Percentiles rank a stretch among this genome's conserved stretches.
Evolutionary conservation across 1,140 invertebrate genomes (phyloP).

Genomic region (Drosophila nigromelanica): DNA sequence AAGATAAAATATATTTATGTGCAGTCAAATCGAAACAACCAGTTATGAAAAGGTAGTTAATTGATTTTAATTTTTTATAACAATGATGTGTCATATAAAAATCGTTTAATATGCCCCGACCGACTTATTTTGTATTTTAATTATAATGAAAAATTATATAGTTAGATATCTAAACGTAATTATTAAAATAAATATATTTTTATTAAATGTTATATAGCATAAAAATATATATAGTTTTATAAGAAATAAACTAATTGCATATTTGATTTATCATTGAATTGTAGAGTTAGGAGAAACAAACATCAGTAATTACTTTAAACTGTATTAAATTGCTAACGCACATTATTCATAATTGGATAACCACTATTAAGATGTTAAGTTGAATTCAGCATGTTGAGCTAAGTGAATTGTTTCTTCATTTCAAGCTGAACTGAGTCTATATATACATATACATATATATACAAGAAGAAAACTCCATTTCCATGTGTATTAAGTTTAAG

Average conservation of each 20-base stretch:
- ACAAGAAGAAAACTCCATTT: conserved; percentile 8
- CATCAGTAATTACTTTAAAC: too few species aligned
- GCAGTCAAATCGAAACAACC: too few species aligned
- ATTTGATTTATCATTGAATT: background rate
- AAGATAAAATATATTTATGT: too few species aligned
- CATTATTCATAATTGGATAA: conserved; percentile 8
- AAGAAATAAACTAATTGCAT: background rate
- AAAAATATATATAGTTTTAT: background rate
- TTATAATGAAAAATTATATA: too few species aligned
- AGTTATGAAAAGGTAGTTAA: too few species aligned
- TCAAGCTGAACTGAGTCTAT: background rate
- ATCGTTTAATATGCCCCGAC: too few species aligned
- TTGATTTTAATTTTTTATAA: too few species aligned
- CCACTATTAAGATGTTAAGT: conserved; percentile 15
- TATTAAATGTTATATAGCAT: background rate
- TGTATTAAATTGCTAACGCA: too few species aligned
- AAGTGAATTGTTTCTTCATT: conserved; percentile 2
- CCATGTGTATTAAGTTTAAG: conserved; percentile 17
- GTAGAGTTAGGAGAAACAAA: too few species aligned
- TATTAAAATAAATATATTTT: background rate
- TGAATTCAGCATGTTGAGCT: background rate
- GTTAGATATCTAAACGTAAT: too few species aligned
- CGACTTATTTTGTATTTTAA: too few species aligned
- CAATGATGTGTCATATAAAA: too few species aligned
- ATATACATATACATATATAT: background rate